A percentile compares a stretch with the other conserved stretches of the same genome.
Conservation (phyloP, 2,113 vertebrate species). For the Corythoichthys intestinalis region DNA sequence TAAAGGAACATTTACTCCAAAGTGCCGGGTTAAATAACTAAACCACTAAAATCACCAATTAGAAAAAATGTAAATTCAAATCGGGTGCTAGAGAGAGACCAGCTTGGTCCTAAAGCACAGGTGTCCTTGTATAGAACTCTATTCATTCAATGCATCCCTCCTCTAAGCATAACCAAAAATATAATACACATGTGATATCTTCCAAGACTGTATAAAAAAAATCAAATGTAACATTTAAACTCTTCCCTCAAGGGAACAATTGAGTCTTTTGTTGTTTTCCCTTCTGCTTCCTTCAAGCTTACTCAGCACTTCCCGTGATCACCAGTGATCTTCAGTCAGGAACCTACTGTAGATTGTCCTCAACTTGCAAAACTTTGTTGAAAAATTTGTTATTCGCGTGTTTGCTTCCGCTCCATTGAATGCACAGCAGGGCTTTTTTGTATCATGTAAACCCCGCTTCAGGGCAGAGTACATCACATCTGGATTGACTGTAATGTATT, state of each 20-base stretch:
- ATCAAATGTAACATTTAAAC: background rate
- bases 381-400: background rate
- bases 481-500: conserved; percentile 37
- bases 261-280: background rate
- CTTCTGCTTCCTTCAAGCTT: background rate
- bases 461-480: conserved; percentile 43
- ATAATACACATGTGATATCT: background rate
- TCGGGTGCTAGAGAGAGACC: background rate
- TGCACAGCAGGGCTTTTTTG: conserved; percentile 34
- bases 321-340: background rate
- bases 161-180: background rate
- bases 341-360: conserved; percentile 2
- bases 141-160: background rate
- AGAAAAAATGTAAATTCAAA: background rate
- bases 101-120: background rate
- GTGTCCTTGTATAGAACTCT: background rate
- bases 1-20: background rate
- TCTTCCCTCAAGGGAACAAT: background rate
- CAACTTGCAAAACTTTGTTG: conserved; percentile 13
- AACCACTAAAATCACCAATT: background rate
- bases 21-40: background rate
- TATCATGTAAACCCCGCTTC: conserved; percentile 11
- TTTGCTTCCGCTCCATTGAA: conserved; percentile 25
- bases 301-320: background rate
- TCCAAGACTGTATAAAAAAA: background rate